These are phyloP conservation scores for Platichthys stellatus DNA, from an alignment of 2,113 vertebrate genomes.

Conservation along the genomic window DNA sequence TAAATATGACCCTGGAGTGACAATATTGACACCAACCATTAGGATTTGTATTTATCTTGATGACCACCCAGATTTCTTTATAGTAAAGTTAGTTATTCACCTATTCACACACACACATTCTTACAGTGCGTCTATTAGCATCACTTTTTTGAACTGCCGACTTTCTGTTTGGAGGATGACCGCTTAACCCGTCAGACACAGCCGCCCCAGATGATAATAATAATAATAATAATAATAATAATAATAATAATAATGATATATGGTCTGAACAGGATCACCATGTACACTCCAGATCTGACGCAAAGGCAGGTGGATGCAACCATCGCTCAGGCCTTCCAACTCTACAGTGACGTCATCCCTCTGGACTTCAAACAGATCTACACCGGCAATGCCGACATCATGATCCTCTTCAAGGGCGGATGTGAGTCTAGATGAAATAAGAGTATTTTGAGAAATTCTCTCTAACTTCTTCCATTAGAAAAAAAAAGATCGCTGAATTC, in stretches of 20 bases:
- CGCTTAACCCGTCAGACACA: no score
- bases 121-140: no score
- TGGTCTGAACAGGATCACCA: conserved; percentile 71
- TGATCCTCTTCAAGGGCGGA: conserved; percentile 78
- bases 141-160: no score
- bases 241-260: background rate
- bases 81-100: no score
- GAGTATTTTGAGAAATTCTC: background rate
- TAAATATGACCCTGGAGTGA: background rate
- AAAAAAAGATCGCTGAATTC: no score
- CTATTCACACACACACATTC: no score
- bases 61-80: no score
- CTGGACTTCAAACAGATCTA: conserved; percentile 76
- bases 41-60: no score
- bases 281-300: conserved; percentile 74
- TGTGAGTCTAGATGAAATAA: conserved; percentile 57
- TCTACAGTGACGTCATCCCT: conserved; percentile 81
- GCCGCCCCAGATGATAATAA: no score
- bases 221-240: no score
- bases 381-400: conserved; percentile 75
- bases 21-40: background rate
- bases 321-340: conserved; percentile 74
- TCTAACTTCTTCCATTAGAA: background rate
- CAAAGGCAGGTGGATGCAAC: conserved; percentile 67
- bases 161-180: no score